Evolutionary conservation across 53 echinoderm and acorn worm genomes (phyloP), one percentile per base, ranked within the genome.

Genomic region (Holothuria scabra): DNA sequence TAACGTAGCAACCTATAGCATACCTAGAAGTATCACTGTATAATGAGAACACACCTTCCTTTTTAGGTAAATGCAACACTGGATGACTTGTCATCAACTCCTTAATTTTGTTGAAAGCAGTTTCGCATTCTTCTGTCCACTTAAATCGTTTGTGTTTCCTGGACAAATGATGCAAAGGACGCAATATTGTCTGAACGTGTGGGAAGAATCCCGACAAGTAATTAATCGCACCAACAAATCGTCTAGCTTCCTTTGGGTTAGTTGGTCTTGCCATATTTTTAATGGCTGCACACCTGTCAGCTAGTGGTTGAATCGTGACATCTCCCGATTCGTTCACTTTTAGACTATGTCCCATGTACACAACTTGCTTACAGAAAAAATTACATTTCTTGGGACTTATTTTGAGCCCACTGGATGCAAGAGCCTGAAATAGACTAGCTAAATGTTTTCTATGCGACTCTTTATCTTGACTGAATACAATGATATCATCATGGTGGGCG

Each of bases 401-500:
- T 28, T 74, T 74, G 0, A 85, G 30, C 18, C 74, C 74, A 72
- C 59, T 57, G 4, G 6, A 23, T 46, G n/a, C 12, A 66, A 85
- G 62, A 44, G 48, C 63, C 14, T 85, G 33, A 18, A 75, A 60
- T 19, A 84, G 35, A 19, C 38, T 20, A 9, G 66, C 44, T 76
- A 88, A 76, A 67, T 89, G 78, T 37, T 55, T 25, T 5, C 55
- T 76, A 65, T 84, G 89, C 1, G 79, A 52, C 6, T 30, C 44
- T 29, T 84, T 84, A 37, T 76, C 79, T 0, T 60, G 78, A 84
- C 84, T 84, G 20, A 84, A 84, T 1, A 89, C 35, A 55, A 89
- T 84, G 21, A 89, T 89, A 55, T 66, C 84, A 23, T 89, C 89
- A 66, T 89, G 89, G 24, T 89, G 84, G 13, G 84, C 89, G 55